Evolutionary conservation across 2,113 vertebrate genomes (phyloP), one percentile per base, ranked within the genome.

Genomic region (Piaya cayana): DNA sequence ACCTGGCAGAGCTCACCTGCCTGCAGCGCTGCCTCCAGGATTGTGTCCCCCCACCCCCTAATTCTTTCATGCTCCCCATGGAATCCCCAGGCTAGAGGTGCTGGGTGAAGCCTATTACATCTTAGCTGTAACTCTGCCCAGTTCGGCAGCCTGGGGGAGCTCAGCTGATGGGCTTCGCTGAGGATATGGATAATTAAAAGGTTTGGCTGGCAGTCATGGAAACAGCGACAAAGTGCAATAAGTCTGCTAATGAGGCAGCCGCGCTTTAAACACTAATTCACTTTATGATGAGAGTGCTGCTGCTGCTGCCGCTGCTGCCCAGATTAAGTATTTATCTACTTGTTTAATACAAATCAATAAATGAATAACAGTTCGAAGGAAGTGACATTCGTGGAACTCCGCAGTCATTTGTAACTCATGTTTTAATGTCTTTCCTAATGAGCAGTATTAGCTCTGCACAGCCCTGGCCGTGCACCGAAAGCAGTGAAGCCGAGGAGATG

Each of bases 271-370:
- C 91, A 52, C 93, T 95, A 94, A 94, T 95, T 96, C 94, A 79
- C 81, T 94, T 96, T 75, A 77, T 80, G 94, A 95, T 69, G 95
- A 82, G 96, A 93, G 95, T 3, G 5, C 82, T 90, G 90, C 63
- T 56, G 91, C 71, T 68, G 67, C 59, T 94, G 5, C 82, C 90
- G 90, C 63, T 56, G 91, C 71, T 68, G 67, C 59, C 93, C 94
- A 92, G 93, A 92, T 82, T 4, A 79, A 96, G 93, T 92, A 96
- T 95, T 97, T 95, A 94, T 95, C 96, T 96, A 47, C 95, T 97
- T 82, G 96, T 92, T 97, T 97, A 95, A 96, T 81, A 91, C 80
- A 85, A 69, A 96, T 98, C 96, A 94, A 97, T 97, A 97, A 90
- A 56, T 82, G 93, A 96, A 72, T 50, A 78, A 50, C 88, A 64